Evolutionary conservation across 2,888 invertebrate genomes (phyloP).

Genomic region (Electrophaes corylata): DNA sequence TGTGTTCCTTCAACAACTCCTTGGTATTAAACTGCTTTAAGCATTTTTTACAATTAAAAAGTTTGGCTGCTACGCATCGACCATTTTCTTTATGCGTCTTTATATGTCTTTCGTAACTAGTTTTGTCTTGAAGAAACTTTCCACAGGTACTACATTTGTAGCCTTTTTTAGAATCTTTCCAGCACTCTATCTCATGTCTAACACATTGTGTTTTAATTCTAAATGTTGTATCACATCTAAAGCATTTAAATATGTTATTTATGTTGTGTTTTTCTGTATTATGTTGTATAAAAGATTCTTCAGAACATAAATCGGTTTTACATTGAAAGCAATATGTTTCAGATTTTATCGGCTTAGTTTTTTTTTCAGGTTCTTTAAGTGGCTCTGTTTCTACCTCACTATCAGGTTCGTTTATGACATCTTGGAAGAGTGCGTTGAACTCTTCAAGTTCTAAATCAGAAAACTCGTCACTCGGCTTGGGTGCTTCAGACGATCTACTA

Average conservation of each 20-base stretch:
- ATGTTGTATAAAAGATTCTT: conserved; percentile 51
- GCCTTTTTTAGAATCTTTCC: conserved; percentile 67
- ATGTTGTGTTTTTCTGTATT: conserved; percentile 63
- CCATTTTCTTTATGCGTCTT: conserved; percentile 59
- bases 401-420: neutral
- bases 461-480: neutral
- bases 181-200: conserved; percentile 64
- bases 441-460: neutral
- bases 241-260: conserved; percentile 62
- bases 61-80: conserved; percentile 22
- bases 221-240: conserved; percentile 69
- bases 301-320: conserved; percentile 53
- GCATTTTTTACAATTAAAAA: conserved; percentile 69
- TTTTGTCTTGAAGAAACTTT: conserved; percentile 59
- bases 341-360: conserved; percentile 47
- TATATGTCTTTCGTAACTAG: conserved; percentile 65
- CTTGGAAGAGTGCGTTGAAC: conserved; percentile 1
- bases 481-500: neutral
- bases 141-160: conserved; percentile 67
- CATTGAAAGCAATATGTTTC: conserved; percentile 67
- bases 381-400: neutral
- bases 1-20: conserved; percentile 56
- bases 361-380: neutral
- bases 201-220: conserved; percentile 57
- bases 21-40: conserved; percentile 56